Conservation (phyloP, 2,888 invertebrate genomes). For the Euzophera pinguis region DNA sequence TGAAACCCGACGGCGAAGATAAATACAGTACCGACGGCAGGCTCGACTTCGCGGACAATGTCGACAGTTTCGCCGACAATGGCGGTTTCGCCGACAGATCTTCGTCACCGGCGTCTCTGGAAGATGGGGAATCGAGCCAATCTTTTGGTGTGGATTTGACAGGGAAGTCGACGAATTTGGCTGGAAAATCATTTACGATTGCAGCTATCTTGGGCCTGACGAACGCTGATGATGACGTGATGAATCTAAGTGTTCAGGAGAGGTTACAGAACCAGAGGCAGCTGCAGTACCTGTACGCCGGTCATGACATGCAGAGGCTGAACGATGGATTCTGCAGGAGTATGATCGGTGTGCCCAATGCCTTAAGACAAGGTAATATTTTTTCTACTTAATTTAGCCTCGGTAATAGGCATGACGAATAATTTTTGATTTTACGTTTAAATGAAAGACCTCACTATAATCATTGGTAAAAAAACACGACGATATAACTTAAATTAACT, state of each 20-base stretch:
- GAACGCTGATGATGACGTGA: slow-evolving; percentile 68
- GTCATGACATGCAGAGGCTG: slow-evolving; percentile 61
- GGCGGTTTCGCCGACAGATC: slow-evolving; percentile 42
- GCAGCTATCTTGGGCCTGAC: slow-evolving; percentile 91
- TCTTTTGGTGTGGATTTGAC: slow-evolving; percentile 69
- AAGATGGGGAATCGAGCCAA: slow-evolving; percentile 61
- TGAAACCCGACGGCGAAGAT: slow-evolving; percentile 46
- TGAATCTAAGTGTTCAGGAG: slow-evolving; percentile 79
- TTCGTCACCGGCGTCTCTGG: slow-evolving; percentile 58
- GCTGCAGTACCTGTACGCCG: slow-evolving; percentile 63
- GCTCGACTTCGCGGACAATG: slow-evolving; percentile 13
- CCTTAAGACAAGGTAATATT: slow-evolving; percentile 56
- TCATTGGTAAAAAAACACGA: too few species aligned
- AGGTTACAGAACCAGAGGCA: slow-evolving; percentile 64
- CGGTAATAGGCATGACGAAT: too few species aligned
- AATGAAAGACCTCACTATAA: too few species aligned
- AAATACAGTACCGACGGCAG: slow-evolving; percentile 40
- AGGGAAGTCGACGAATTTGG: slow-evolving; percentile 64
- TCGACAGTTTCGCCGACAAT: slow-evolving; percentile 32
- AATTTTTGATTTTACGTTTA: too few species aligned
- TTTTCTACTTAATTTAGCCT: neutral
- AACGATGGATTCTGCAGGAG: slow-evolving; percentile 62
- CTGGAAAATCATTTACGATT: slow-evolving; percentile 90
- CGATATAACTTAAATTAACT: too few species aligned
- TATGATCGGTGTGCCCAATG: slow-evolving; percentile 51